phyloP scores from a whole-genome alignment of 2,888 invertebrate genomes.

The Meganola albula region DNA sequence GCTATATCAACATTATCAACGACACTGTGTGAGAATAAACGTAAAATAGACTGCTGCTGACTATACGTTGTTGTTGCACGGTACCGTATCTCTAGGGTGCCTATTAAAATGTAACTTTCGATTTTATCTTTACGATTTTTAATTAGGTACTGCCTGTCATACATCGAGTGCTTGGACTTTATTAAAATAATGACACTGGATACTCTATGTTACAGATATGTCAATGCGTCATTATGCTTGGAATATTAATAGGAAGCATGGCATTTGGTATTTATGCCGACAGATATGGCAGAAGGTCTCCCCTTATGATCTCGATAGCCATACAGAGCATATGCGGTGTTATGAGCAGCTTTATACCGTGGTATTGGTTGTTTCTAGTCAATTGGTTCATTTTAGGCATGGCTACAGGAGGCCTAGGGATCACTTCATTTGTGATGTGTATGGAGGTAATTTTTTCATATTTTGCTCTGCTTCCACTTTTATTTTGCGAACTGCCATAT shows the following conservation, averaged over 20 bases:
- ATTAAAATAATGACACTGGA: too few species aligned
- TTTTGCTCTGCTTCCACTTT: too few species aligned
- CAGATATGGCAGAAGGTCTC: conserved; percentile 77
- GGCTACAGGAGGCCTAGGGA: conserved; percentile 80
- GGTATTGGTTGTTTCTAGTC: conserved; percentile 72
- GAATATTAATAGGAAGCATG: conserved; percentile 79
- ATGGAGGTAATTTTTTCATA: conserved; percentile 79
- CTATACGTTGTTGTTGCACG: too few species aligned
- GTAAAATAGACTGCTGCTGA: too few species aligned
- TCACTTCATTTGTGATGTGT: conserved; percentile 82
- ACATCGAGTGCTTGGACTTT: too few species aligned
- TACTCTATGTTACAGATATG: conserved; percentile 55
- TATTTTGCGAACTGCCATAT: too few species aligned
- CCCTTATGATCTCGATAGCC: conserved; percentile 75
- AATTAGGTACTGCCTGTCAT: too few species aligned
- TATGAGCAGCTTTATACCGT: conserved; percentile 70
- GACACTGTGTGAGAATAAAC: too few species aligned
- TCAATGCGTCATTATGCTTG: conserved; percentile 80
- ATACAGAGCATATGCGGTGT: conserved; percentile 74
- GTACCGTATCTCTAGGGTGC: too few species aligned
- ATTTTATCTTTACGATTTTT: too few species aligned
- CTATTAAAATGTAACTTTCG: too few species aligned
- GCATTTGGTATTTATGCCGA: conserved; percentile 79
- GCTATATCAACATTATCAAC: too few species aligned
- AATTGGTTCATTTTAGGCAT: conserved; percentile 77